These are phyloP conservation scores for Dysdera silvatica DNA, from an alignment of 1,140 invertebrate species.

Conservation along the genomic window DNA sequence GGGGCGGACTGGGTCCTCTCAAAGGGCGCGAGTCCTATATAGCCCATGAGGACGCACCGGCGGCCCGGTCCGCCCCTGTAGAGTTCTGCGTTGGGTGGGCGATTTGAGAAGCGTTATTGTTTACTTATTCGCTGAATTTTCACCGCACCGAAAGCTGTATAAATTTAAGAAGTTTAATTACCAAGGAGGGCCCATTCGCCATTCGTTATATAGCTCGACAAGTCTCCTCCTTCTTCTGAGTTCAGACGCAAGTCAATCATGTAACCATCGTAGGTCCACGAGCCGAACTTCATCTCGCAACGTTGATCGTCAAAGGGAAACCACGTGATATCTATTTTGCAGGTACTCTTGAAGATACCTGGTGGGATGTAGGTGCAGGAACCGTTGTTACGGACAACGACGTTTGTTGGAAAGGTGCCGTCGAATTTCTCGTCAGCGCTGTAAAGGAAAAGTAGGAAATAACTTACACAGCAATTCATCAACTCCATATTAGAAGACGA, in stretches of 20 bases:
- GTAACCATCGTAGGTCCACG: conserved; percentile 90
- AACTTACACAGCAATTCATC: too few species aligned
- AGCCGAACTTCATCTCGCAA: conserved; percentile 96
- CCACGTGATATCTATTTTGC: conserved; percentile 99
- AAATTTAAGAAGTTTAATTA: conserved; percentile 49
- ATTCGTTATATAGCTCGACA: conserved; percentile 91
- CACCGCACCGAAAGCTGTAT: too few species aligned
- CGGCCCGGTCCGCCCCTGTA: too few species aligned
- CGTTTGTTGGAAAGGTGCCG: conserved; percentile 93
- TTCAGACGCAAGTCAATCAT: conserved; percentile 89
- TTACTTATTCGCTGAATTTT: too few species aligned
- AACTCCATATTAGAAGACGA: too few species aligned
- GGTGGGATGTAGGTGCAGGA: conserved; percentile 94
- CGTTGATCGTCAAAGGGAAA: conserved; percentile 98
- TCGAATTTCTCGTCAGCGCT: conserved; percentile 98
- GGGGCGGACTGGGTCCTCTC: too few species aligned
- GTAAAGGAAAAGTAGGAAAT: conserved; percentile 34
- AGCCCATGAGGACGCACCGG: too few species aligned
- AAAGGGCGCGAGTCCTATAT: too few species aligned
- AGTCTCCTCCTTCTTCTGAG: conserved; percentile 79
- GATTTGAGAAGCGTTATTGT: too few species aligned
- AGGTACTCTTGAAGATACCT: conserved; percentile 97
- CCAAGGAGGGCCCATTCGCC: conserved; percentile 98
- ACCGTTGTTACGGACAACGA: conserved; percentile 89
- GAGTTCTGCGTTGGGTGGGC: too few species aligned